Conservation (phyloP, 2,113 vertebrate species). For the Petrocephalus zakoni region DNA sequence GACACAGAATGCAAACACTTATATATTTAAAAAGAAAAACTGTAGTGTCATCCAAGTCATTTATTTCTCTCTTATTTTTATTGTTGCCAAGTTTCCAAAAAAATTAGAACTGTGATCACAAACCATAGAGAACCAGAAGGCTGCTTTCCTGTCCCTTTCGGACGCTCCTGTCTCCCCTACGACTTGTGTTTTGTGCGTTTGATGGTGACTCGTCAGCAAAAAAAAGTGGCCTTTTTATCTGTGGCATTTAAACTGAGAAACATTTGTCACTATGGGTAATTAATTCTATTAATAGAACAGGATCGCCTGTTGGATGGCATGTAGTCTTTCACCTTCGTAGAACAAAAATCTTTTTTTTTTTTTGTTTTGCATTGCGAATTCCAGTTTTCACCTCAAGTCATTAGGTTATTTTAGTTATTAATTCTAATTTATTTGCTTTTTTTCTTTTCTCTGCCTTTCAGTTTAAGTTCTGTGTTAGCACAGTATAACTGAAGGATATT, state of each 20-base stretch:
- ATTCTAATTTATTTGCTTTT: constrained; percentile 68
- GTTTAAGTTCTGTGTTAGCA: constrained; percentile 54
- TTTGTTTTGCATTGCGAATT: constrained; percentile 53
- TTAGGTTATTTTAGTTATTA: constrained; percentile 52
- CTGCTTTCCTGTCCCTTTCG: constrained; percentile 50
- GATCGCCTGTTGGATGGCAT: constrained; percentile 39
- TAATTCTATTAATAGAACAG: constrained; percentile 46
- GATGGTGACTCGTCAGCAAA: constrained; percentile 54
- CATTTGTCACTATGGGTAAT: constrained; percentile 45
- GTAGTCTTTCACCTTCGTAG: constrained; percentile 45
- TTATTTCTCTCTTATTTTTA: constrained; percentile 40
- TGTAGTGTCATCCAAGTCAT: constrained; percentile 42
- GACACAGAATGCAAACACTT: constrained; percentile 54
- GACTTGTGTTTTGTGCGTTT: not conserved
- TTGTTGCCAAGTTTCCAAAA: constrained; percentile 63
- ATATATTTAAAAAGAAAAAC: constrained; percentile 27
- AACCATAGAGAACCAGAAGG: constrained; percentile 61
- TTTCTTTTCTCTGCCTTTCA: constrained; percentile 36
- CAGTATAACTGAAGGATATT: constrained; percentile 73
- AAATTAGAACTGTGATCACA: constrained; percentile 73
- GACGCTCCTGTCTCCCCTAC: constrained; percentile 1
- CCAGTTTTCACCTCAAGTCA: constrained; percentile 57
- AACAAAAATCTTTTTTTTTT: constrained; percentile 52
- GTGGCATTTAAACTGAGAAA: constrained; percentile 62
- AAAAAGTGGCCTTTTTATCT: constrained; percentile 57